Percentiles rank a stretch among this genome's conserved stretches.
Evolutionary conservation across 2,113 vertebrate genomes (phyloP).

Genomic region (Coryphaenoides rupestris): DNA sequence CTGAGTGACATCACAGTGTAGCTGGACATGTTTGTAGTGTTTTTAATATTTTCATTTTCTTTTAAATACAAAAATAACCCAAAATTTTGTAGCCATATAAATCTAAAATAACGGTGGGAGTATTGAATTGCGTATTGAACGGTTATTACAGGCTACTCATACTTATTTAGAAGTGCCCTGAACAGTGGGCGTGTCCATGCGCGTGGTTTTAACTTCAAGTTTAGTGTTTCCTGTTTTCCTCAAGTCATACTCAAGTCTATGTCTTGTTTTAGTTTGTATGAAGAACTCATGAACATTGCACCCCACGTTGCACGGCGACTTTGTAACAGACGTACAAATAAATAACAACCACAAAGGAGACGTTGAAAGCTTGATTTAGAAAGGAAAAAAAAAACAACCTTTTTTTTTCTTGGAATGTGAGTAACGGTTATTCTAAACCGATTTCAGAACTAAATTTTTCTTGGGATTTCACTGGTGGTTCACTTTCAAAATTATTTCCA

Average conservation of each 20-base stretch:
- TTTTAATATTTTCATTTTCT: no score
- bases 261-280: neutral
- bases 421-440: slow-evolving; percentile 30
- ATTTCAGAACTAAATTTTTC: slow-evolving; percentile 18
- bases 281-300: neutral
- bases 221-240: no score
- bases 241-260: neutral
- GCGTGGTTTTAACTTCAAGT: no score
- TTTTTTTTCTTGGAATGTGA: slow-evolving; percentile 11
- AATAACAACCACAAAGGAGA: slow-evolving; percentile 14
- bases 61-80: no score
- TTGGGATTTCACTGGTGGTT: neutral
- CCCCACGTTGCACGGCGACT: neutral
- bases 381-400: slow-evolving; percentile 3
- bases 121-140: neutral
- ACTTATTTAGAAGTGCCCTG: no score
- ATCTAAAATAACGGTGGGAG: no score
- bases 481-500: slow-evolving; percentile 18
- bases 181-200: no score
- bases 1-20: no score
- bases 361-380: slow-evolving; percentile 19
- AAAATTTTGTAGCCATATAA: no score
- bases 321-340: slow-evolving; percentile 8
- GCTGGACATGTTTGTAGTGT: no score
- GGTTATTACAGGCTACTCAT: no score